Base-by-base conservation (phyloP, 2,888 invertebrate genomes). In the Chrysolina haemoptera region DNA sequence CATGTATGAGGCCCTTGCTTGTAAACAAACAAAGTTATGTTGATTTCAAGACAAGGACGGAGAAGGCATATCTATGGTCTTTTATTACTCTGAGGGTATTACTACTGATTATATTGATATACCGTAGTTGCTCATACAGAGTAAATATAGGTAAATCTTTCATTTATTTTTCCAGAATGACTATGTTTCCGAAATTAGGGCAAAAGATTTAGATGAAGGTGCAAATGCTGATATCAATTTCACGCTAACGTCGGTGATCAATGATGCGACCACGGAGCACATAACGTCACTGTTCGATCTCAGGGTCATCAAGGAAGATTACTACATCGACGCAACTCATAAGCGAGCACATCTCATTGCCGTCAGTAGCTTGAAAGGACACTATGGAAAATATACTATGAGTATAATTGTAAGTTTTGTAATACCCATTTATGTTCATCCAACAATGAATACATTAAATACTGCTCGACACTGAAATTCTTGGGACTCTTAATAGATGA, bases 361-460 rank as follows among this genome's bases (percentile, higher is more conserved):
- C 0, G 82, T 83, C 0, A 85, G 87, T 79, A 85, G 88, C 75
- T 83, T 93, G 41, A 87, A 84, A 78, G 90, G 90, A 0, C 91
- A 88, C 81, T 92, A 91, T 89, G 93, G 93, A 43, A 88, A 88
- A 1, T 92, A 91, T 83, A 84, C 82, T 12, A 85, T 93, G 68
- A 85, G 86, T 74, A 88, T 93, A 50, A 77, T 84, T 85, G 92
- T 92, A 84, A 85, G 78, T 78, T 67, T 14, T 20, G 27, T 0
- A 27, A 35, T 35, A 35, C 8, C 35, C 35, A 35, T 35, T 8
- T 6, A 35, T n/a, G 27, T 46, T 0, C 27, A 27, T 27, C 5
- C 27, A 27, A 27, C n/a, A n/a, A n/a, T n/a, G n/a, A n/a, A n/a
- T n/a, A n/a, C n/a, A n/a, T n/a, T n/a, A n/a, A n/a, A n/a, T n/a